Evolutionary conservation across 2,888 invertebrate genomes (phyloP).

Genomic region (Xylota segnis): DNA sequence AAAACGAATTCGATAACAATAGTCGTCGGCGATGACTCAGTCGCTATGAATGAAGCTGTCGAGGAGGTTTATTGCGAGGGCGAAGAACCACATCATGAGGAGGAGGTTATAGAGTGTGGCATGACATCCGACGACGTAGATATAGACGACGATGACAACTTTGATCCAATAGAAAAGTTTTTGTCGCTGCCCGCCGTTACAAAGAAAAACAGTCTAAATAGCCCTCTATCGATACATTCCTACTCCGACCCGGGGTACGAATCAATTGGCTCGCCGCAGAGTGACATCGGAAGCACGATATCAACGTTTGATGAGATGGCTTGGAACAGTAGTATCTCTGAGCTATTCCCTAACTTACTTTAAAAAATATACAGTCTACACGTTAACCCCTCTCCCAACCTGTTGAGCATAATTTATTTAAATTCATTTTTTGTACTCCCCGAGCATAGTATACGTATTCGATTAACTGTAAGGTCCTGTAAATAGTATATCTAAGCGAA

Average conservation of each 20-base stretch:
- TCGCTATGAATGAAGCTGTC: slow-evolving; percentile 85
- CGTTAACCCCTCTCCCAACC: too few species aligned
- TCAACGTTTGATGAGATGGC: slow-evolving; percentile 85
- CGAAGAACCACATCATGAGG: slow-evolving; percentile 80
- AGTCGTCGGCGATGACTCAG: slow-evolving; percentile 87
- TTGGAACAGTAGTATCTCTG: slow-evolving; percentile 91
- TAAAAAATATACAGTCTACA: slow-evolving; percentile 81
- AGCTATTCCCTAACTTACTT: slow-evolving; percentile 90
- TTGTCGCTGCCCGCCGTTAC: slow-evolving; percentile 78
- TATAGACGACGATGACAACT: slow-evolving; percentile 78
- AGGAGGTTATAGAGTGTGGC: slow-evolving; percentile 80
- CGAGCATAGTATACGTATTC: slow-evolving; percentile 5
- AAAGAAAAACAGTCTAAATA: slow-evolving; percentile 79
- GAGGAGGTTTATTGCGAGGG: slow-evolving; percentile 85
- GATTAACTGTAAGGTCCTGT: slow-evolving; percentile 61
- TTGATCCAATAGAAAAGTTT: slow-evolving; percentile 82
- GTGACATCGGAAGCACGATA: slow-evolving; percentile 77
- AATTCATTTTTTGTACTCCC: not conserved
- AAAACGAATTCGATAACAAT: slow-evolving; percentile 90
- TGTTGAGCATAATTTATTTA: slow-evolving; percentile 19
- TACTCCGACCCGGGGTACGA: slow-evolving; percentile 89
- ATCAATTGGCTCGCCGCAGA: slow-evolving; percentile 87
- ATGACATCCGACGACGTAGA: slow-evolving; percentile 81
- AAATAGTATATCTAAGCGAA: slow-evolving; percentile 50
- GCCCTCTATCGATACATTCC: slow-evolving; percentile 82